phyloP scores from a whole-genome alignment of 2,888 invertebrate genomes.

The Diabrotica balteata region DNA sequence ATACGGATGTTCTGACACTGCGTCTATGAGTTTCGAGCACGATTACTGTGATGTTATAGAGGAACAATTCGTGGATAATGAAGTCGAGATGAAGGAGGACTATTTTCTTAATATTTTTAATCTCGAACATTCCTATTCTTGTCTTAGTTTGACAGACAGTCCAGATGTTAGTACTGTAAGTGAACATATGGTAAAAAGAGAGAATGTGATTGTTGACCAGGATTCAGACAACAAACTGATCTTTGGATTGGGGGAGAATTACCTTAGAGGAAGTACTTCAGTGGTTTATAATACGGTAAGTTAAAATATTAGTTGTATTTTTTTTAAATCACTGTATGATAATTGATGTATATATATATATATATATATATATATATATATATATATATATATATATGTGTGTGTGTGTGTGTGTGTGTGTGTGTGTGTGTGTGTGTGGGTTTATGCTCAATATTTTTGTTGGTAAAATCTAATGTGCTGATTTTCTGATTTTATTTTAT shows the following conservation, averaged over 20 bases:
- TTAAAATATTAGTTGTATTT: background rate
- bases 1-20: conserved; percentile 26
- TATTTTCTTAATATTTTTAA: conserved; percentile 19
- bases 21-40: conserved; percentile 42
- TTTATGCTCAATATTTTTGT: too few species aligned
- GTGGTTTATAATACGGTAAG: conserved; percentile 22
- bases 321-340: too few species aligned
- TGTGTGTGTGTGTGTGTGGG: too few species aligned
- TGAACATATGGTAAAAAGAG: conserved; percentile 6
- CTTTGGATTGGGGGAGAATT: conserved; percentile 47
- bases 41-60: conserved; percentile 46
- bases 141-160: conserved; percentile 36
- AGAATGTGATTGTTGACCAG: conserved; percentile 12
- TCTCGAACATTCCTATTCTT: conserved; percentile 46
- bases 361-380: too few species aligned
- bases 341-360: too few species aligned
- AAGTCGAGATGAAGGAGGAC: conserved; percentile 19
- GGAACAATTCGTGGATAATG: conserved; percentile 28
- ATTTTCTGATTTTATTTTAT: too few species aligned
- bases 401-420: too few species aligned
- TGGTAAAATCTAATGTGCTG: too few species aligned
- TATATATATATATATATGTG: too few species aligned
- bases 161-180: conserved; percentile 19
- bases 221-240: conserved; percentile 40
- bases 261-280: conserved; percentile 29